Base-by-base conservation (phyloP, 2,797 vertebrate species). In the Parotocinclus haroldoi region DNA sequence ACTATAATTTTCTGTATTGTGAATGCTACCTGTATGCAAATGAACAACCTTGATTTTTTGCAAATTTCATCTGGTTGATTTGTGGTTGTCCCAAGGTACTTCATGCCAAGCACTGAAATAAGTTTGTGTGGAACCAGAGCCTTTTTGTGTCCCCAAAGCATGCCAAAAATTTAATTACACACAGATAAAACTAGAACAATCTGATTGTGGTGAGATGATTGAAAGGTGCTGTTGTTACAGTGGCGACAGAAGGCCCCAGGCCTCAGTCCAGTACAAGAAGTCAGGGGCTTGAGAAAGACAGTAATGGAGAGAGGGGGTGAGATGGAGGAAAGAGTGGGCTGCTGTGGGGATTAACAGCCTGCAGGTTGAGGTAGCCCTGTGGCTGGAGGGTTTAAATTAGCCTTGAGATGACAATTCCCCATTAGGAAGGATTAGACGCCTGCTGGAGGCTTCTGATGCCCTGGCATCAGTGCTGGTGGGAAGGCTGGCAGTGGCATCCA, bases 101-200 rank as follows among this genome's bases (percentile, higher is more conserved):
- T 11, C 17, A 11, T 52, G 17, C 61, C 81, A 82, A 74, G 68
- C 81, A 78, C 81, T 86, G 82, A 83, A 86, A 84, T 84, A 88
- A 87, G 86, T 85, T 85, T 84, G 89, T 89, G 56, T 18, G 78
- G 86, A 90, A 88, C 87, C 85, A 88, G 85, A 82, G 87, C 82
- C 85, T 86, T 81, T 88, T 80, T 88, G 88, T 86, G 87, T 88
- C 80, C 86, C 79, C 87, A 87, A 88, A 88, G 88, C 86, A 87
- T 89, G 84, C 87, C 86, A 89, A 90, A 89, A 92, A 90, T 90
- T 86, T 91, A 91, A 91, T 92, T 91, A 92, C 91, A 91, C 85
- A 84, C 83, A 90, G 86, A 90, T 90, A 89, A 88, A 85, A 89
- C 87, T 86, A 89, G 90, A 85, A 86, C 86, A 88, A 89, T 90